Evolutionary conservation across 2,113 vertebrate species (phyloP), one percentile per base, ranked within the genome.

Genomic region (Genyomyrus donnyi): DNA sequence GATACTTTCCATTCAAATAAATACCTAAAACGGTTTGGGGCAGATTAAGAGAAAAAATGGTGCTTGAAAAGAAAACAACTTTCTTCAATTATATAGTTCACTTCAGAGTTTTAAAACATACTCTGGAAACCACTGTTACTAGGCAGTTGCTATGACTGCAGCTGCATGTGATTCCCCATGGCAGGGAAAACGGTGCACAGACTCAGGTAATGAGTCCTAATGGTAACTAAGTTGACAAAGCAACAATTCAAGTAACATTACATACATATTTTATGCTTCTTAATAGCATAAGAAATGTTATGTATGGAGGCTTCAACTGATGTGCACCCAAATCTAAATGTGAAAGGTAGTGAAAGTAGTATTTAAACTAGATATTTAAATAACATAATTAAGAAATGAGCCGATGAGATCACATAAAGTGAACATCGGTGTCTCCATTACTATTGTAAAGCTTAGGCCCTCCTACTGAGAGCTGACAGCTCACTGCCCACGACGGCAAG

Each of bases 141-240:
- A 24, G 48, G 19, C 53, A 15, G 85, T 49, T 49, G n/a, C 31
- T 88, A 87, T 89, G 89, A 89, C 88, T 62, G 90, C 89, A 90
- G 91, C 87, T 62, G 88, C 24, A 45, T 93, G 94, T 94, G 94
- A 94, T 93, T 89, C 93, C 93, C 94, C 93, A 92, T 92, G 19
- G 91, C 91, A 91, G 90, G 80, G 88, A 91, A 91, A 89, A 66
- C 90, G 88, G 91, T 85, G 90, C 53, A 91, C 93, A 95, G 93
- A 92, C 93, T 92, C 19, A 83, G 92, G 91, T 93, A 90, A 90
- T 91, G 90, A 90, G 92, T 90, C 90, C 92, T 35, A 31, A 90
- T 92, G 93, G 92, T 91, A 92, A 91, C 91, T 58, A 50, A 7
- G 42, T 93, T 94, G 93, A 94, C 94, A 93, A 85, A 91, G 93